phyloP scores from a whole-genome alignment of 2,797 vertebrate genomes.

The Clamator glandarius region DNA sequence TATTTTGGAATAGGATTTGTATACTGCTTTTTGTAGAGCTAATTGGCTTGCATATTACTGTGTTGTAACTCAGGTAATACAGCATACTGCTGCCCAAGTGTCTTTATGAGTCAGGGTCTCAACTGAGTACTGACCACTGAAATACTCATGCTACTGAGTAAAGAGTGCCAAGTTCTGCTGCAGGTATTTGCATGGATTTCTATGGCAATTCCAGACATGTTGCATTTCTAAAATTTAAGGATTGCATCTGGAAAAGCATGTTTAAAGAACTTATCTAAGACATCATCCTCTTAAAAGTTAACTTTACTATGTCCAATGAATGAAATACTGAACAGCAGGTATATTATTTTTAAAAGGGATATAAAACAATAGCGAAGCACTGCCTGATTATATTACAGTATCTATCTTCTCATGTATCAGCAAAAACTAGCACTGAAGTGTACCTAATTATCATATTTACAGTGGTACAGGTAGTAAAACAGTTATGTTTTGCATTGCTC shows the following conservation, averaged over 20 bases:
- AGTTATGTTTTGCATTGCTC: constrained; percentile 78
- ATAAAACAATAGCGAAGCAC: constrained; percentile 76
- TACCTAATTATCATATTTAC: constrained; percentile 84
- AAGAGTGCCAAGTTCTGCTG: neutral
- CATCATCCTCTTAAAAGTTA: constrained; percentile 54
- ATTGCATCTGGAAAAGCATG: constrained; percentile 13
- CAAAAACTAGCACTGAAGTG: constrained; percentile 79
- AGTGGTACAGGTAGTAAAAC: constrained; percentile 81
- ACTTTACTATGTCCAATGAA: constrained; percentile 58
- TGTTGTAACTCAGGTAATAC: neutral
- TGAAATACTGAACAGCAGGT: constrained; percentile 72
- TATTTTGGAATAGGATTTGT: neutral
- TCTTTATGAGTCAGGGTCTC: neutral
- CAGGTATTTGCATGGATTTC: neutral
- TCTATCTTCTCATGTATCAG: constrained; percentile 82
- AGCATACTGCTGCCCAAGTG: neutral
- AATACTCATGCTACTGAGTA: neutral
- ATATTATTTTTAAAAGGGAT: constrained; percentile 75
- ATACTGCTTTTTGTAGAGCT: neutral
- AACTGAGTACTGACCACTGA: no score
- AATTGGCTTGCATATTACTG: neutral
- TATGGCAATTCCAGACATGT: neutral
- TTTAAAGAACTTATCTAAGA: constrained; percentile 10
- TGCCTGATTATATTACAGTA: constrained; percentile 77
- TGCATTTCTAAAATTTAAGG: constrained; percentile 31